A percentile compares a stretch with the other conserved stretches of the same genome.
These are phyloP conservation scores for Silurus glanis DNA, from an alignment of 2,113 vertebrate species.

Conservation along the genomic window DNA sequence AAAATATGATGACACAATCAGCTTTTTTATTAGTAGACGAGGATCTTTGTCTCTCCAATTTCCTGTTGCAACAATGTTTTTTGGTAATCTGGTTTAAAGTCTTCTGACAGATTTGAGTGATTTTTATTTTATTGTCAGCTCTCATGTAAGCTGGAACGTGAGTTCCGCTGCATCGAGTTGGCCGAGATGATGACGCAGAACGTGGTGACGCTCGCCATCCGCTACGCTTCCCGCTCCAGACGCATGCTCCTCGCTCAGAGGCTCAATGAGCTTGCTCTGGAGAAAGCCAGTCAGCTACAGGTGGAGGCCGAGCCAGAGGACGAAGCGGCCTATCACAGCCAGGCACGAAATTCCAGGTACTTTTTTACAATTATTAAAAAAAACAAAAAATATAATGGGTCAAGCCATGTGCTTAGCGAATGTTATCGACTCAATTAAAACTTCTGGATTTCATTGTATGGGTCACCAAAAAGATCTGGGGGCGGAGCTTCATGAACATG, in stretches of 20 bases:
- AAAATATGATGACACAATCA: too few relatives aligned
- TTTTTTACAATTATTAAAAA: neutral
- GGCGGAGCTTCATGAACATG: neutral
- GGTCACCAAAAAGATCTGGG: neutral
- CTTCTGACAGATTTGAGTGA: neutral
- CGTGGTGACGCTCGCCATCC: slow-evolving; percentile 85
- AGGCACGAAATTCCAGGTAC: slow-evolving; percentile 71
- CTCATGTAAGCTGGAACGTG: slow-evolving; percentile 91
- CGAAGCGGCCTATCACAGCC: slow-evolving; percentile 65
- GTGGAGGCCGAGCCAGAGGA: slow-evolving; percentile 66
- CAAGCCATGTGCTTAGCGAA: too few relatives aligned
- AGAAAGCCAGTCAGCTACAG: slow-evolving; percentile 78
- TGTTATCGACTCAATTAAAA: neutral
- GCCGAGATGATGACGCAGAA: slow-evolving; percentile 88
- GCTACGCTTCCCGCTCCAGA: slow-evolving; percentile 88
- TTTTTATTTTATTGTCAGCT: slow-evolving; percentile 71
- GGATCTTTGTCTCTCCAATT: too few relatives aligned
- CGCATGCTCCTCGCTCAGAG: slow-evolving; percentile 84
- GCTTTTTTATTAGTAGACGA: too few relatives aligned
- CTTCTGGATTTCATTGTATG: neutral
- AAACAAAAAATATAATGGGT: neutral
- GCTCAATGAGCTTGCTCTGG: slow-evolving; percentile 84
- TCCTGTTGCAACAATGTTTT: too few relatives aligned
- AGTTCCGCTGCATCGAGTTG: slow-evolving; percentile 92
- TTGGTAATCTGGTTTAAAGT: neutral